These are phyloP conservation scores for Leuciscus idus DNA, from an alignment of 2,113 vertebrate genomes.

Conservation along the genomic window DNA sequence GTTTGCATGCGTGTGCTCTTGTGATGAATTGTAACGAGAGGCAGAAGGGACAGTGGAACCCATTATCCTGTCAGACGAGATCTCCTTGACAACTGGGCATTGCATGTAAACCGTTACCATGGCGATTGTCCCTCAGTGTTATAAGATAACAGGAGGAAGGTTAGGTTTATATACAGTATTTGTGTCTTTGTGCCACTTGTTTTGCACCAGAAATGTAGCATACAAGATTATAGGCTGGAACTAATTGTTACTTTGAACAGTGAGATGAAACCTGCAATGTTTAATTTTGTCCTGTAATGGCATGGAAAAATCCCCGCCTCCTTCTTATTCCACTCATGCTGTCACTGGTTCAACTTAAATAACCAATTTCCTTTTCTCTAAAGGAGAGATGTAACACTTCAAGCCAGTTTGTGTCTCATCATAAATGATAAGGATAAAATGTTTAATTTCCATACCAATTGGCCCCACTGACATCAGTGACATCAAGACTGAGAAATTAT, in stretches of 20 bases:
- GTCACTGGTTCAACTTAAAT: not conserved
- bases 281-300: not conserved
- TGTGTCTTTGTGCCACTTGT: not conserved
- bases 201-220: not conserved
- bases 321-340: not conserved
- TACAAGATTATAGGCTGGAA: not conserved
- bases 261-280: not conserved
- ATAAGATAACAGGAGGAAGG: constrained; percentile 60
- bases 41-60: constrained; percentile 36
- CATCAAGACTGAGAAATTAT: not conserved
- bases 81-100: constrained; percentile 74
- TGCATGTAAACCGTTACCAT: constrained; percentile 78
- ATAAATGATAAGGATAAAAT: not conserved
- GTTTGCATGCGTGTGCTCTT: constrained; percentile 14
- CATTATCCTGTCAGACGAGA: constrained; percentile 61
- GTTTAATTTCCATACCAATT: not conserved
- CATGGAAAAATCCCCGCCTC: not conserved
- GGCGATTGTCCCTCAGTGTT: constrained; percentile 66
- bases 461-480: not conserved
- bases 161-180: not conserved
- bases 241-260: not conserved
- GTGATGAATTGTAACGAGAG: constrained; percentile 60
- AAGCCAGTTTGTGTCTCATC: not conserved
- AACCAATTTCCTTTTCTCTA: not conserved
- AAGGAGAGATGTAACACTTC: not conserved